These are phyloP conservation scores for Battus philenor DNA, from an alignment of 1,140 invertebrate genomes.

Conservation along the genomic window DNA sequence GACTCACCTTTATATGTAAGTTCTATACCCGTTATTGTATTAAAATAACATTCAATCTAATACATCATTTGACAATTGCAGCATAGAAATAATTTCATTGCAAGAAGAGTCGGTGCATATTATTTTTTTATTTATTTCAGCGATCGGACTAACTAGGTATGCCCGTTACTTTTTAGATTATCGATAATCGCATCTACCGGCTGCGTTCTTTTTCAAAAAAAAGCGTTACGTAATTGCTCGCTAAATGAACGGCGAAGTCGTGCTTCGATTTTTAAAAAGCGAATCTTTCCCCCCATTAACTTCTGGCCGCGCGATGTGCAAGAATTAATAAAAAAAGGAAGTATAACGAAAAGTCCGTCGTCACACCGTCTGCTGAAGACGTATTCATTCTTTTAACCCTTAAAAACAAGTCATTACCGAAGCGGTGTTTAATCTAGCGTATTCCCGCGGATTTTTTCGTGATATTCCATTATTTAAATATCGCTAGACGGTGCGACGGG, in stretches of 20 bases:
- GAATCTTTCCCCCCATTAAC: conserved; percentile 52
- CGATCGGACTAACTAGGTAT: no score
- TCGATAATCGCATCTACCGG: neutral
- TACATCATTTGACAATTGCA: no score
- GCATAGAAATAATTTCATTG: no score
- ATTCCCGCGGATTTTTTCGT: conserved; percentile 62
- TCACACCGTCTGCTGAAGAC: conserved; percentile 61
- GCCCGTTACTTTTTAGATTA: neutral
- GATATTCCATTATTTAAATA: conserved; percentile 65
- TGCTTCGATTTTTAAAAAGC: conserved; percentile 27
- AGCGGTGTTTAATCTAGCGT: conserved; percentile 66
- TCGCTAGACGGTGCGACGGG: conserved; percentile 48
- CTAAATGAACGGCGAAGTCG: conserved; percentile 24
- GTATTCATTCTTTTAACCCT: conserved; percentile 69
- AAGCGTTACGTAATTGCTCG: conserved; percentile 18
- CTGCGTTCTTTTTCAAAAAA: neutral
- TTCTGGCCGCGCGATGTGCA: conserved; percentile 42
- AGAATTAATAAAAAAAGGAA: conserved; percentile 54
- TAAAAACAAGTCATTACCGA: conserved; percentile 74
- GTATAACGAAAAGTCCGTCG: conserved; percentile 11
- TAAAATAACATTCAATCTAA: no score
- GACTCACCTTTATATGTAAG: no score
- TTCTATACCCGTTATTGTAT: no score
- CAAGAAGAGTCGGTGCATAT: no score
- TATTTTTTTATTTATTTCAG: no score